Base-by-base conservation (phyloP, 2,113 vertebrate genomes). In the Eudyptes chrysolophus region DNA sequence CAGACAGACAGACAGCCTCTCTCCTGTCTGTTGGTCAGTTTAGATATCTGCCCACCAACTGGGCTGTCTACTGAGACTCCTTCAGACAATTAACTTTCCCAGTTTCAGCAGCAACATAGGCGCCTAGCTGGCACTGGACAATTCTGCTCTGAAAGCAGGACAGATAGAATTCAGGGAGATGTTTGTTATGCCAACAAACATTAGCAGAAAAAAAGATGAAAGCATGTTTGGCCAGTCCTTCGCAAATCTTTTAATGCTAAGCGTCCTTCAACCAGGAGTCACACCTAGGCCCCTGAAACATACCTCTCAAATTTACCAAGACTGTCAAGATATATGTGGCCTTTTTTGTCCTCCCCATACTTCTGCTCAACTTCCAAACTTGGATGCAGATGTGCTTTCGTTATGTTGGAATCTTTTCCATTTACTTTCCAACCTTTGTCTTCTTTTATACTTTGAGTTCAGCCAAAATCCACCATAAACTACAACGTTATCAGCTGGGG, bases 391-490 rank as follows among this genome's bases (percentile, higher is more conserved):
- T 58, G 19, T 70, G 26, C 27, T 93, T 93, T 95, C 76, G 54
- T 32, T 69, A 54, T 14, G 6, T 40, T 57, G 40, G 30, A 80
- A 15, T 57, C 16, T 65, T 79, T 82, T 78, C 30, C 40, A 62
- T 61, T 81, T 84, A 25, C 64, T 89, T 94, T 96, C 62, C 55
- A 90, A 8, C 2, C 21, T 92, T 93, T 70, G 16, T 34, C 64
- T 94, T 86, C 72, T 90, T 88, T 90, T 58, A 46, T 92, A 32
- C 12, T 66, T 62, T 38, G 82, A 94, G 92, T 93, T 97, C 92
- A 96, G 92, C 94, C 94, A 94, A 94, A 96, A 94, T 88, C 44
- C 90, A 84, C 58, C 40, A 25, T 51, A 88, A 92, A 54, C 38
- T 66, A 40, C 42, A 92, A 32, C 1, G 1, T 77, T 92, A 81